Conservation (phyloP, 2,797 vertebrate genomes). For the Acridotheres tristis region DNA sequence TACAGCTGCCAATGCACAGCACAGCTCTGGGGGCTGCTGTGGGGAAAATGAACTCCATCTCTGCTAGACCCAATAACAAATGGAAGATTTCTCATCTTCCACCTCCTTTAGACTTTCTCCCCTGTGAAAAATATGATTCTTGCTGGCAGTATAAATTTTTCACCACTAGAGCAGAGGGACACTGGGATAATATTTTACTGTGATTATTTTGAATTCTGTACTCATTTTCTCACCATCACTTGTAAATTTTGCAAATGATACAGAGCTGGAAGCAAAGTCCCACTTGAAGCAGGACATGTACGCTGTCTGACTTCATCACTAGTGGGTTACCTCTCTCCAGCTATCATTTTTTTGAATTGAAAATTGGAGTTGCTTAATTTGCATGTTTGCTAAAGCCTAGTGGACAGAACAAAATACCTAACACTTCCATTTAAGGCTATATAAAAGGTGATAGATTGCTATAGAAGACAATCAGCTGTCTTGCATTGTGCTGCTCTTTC, state of each 20-base stretch:
- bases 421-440: neutral
- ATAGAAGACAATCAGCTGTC: neutral
- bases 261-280: neutral
- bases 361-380: neutral
- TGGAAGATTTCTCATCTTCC: neutral
- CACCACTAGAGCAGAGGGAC: neutral
- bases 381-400: neutral
- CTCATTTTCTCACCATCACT: neutral
- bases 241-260: neutral
- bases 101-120: neutral
- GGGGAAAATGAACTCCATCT: neutral
- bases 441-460: neutral
- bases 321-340: neutral
- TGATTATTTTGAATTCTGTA: neutral
- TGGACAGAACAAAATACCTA: neutral
- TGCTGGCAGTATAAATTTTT: neutral
- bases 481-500: neutral
- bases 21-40: neutral
- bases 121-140: neutral
- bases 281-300: accelerated
- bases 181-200: neutral
- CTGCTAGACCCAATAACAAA: neutral
- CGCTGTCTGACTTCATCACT: neutral
- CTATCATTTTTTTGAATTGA: neutral
- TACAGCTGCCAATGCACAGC: neutral